Evolutionary conservation across 2,113 vertebrate species (phyloP), one percentile per base, ranked within the genome.

Genomic region (Erinaceus europaeus): DNA sequence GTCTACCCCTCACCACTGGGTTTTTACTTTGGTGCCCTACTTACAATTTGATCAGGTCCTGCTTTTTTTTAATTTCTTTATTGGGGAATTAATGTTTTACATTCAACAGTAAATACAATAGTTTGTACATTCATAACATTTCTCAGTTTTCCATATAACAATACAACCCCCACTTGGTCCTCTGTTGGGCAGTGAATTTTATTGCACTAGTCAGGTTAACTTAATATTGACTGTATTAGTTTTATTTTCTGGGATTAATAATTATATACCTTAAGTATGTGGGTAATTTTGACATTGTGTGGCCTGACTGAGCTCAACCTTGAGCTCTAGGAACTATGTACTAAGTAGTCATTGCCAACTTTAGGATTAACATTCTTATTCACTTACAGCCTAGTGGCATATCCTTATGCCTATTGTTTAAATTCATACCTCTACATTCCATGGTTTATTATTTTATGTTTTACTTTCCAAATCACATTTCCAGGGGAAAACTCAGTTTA

Each of bases 361-460:
- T 69, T 29, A 38, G 20, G 10, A 65, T 25, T 40, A 25, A 76
- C 25, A 48, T 61, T 76, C 62, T 85, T 50, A 10, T 48, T 88
- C 42, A 27, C 18, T 17, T 59, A 34, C 25, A 53, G 40, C 27
- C 21, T 44, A 61, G 23, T 27, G 89, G n/a, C 52, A 42, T 77
- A 52, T 46, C 14, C n/a, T n/a, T 73, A 27, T 59, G 48, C 29
- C 29, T 73, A 17, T n/a, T 69, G 9, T 81, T 87, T 84, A 88
- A 80, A 89, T 90, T 72, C 27, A 62, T 42, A 11, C 20, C 65
- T 92, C 62, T 74, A 85, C 93, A 90, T 38, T 85, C 34, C 59
- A 27, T 27, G 32, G 21, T 90, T 91, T 92, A 89, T 89, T 92
- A 59, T 88, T 95, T 94, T 84, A 61, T 95, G 48, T 91, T 94